Evolutionary conservation across 2,888 invertebrate species (phyloP).

Genomic region (Hirudinaria manillensis): DNA sequence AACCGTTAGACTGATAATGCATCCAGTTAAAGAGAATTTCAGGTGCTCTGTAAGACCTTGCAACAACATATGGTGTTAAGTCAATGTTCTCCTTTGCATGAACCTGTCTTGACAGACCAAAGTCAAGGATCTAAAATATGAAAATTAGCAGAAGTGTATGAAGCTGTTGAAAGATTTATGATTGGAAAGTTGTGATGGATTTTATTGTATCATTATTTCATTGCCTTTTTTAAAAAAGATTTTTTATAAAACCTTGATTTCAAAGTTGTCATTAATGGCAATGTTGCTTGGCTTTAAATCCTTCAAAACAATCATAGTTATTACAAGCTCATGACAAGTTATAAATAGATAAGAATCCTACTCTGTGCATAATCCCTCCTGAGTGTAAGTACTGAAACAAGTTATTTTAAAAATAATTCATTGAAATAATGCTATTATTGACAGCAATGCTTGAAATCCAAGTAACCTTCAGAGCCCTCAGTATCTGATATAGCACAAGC

Average conservation of each 20-base stretch:
- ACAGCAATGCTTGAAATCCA: neutral
- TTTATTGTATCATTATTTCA: too few species aligned
- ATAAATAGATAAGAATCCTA: conserved; percentile 10
- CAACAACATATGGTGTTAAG: conserved; percentile 29
- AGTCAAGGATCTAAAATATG: conserved; percentile 15
- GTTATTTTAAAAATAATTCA: neutral
- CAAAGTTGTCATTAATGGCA: conserved; percentile 28
- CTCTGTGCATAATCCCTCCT: conserved; percentile 29
- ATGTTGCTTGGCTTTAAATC: conserved; percentile 30
- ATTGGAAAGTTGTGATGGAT: too few species aligned
- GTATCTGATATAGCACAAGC: conserved; percentile 24
- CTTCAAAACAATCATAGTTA: too few species aligned
- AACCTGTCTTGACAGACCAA: conserved; percentile 25
- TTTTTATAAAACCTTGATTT: conserved; percentile 16
- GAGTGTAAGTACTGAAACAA: conserved; percentile 27
- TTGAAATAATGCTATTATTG: neutral
- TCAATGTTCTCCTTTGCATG: conserved; percentile 25
- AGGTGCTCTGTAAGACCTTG: conserved; percentile 28
- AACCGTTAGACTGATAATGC: conserved; percentile 29
- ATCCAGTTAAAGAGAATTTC: conserved; percentile 29
- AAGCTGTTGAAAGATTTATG: too few species aligned
- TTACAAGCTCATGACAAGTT: neutral
- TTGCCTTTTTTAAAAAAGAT: too few species aligned
- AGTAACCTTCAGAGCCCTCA: conserved; percentile 25
- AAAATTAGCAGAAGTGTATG: too few species aligned